Percentiles rank a stretch among this genome's conserved stretches.
These are phyloP conservation scores for Athalia circularis DNA, from an alignment of 2,888 invertebrate genomes.

Conservation along the genomic window DNA sequence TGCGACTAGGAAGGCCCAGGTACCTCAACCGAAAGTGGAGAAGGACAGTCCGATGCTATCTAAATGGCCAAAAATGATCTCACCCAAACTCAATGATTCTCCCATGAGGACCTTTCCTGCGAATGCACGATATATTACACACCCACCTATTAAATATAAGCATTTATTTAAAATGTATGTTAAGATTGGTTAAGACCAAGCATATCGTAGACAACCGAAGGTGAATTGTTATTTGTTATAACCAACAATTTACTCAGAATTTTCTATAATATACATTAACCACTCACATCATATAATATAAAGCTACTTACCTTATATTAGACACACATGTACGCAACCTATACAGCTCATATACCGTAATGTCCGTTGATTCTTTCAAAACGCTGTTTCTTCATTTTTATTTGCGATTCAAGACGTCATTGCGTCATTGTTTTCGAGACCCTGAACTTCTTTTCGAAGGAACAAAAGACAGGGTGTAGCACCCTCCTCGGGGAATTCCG, in stretches of 20 bases:
- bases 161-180: constrained; percentile 10
- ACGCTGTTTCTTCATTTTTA: neutral
- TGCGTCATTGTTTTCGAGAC: neutral
- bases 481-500: neutral
- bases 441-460: neutral
- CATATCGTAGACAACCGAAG: constrained; percentile 34
- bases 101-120: no score
- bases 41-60: no score
- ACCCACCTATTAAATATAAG: neutral
- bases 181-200: constrained; percentile 34
- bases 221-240: constrained; percentile 1
- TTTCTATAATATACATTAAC: neutral
- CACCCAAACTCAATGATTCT: no score
- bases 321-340: no score
- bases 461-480: constrained; percentile 11
- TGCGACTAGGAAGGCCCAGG: no score
- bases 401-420: neutral
- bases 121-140: neutral
- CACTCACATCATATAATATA: neutral
- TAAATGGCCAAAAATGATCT: no score
- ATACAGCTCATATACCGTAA: no score
- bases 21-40: no score
- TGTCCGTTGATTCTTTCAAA: no score
- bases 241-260: neutral
- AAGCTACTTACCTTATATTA: neutral